Evolutionary conservation across 2,888 invertebrate species (phyloP).

Genomic region (Coleophora flavipennella): DNA sequence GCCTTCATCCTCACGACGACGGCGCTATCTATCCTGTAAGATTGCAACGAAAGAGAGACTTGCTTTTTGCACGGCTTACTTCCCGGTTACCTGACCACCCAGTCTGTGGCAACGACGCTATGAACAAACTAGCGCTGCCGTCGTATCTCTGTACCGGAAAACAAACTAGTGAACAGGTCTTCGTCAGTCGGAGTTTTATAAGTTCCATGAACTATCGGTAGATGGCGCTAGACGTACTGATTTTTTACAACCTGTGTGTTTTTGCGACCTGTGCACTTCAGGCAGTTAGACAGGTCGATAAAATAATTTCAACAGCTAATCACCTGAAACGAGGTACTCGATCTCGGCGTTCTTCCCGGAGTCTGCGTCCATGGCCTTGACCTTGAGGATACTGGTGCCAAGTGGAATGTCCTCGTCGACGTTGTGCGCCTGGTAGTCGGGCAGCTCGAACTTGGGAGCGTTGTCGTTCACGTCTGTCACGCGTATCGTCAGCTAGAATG

Average conservation of each 20-base stretch:
- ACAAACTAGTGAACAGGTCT: too few species aligned
- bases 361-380: conserved; percentile 96
- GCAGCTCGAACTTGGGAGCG: conserved; percentile 95
- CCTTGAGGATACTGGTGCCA: conserved; percentile 93
- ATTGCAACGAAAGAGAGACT: too few species aligned
- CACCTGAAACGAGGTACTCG: conserved; percentile 85
- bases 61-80: too few species aligned
- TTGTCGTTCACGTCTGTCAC: conserved; percentile 99
- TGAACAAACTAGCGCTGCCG: too few species aligned
- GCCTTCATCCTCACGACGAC: too few species aligned
- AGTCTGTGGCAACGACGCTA: too few species aligned
- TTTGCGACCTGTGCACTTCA: too few species aligned
- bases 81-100: too few species aligned
- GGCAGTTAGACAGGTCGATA: background rate
- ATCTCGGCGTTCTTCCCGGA: conserved; percentile 96
- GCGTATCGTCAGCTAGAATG: conserved; percentile 87
- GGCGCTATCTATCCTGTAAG: too few species aligned
- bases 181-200: too few species aligned
- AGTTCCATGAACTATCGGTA: too few species aligned
- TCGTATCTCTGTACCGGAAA: too few species aligned
- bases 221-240: conserved; percentile 24
- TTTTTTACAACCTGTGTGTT: background rate
- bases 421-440: conserved; percentile 97
- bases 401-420: conserved; percentile 95
- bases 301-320: background rate